Evolutionary conservation across 2,888 invertebrate genomes (phyloP).

Genomic region (Drepanosiphum platanoidis): DNA sequence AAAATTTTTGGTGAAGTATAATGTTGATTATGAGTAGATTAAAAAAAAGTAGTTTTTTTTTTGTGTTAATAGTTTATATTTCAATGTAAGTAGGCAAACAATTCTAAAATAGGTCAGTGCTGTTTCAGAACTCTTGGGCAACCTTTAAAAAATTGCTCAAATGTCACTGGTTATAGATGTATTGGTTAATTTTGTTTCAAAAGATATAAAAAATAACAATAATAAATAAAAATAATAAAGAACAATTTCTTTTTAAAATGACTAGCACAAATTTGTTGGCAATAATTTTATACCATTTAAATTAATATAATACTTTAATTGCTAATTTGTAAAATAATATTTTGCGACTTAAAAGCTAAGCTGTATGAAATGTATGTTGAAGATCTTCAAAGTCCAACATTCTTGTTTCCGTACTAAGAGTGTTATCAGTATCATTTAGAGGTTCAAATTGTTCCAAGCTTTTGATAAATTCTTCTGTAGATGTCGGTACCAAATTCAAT

Average conservation of each 20-base stretch:
- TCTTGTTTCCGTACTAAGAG: conserved; percentile 53
- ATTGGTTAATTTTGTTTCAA: not conserved
- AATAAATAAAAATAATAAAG: not conserved
- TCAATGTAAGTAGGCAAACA: too few species aligned
- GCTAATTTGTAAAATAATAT: not conserved
- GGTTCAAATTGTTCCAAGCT: conserved; percentile 60
- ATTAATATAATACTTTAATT: too few species aligned
- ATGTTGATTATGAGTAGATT: too few species aligned
- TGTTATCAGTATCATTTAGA: conserved; percentile 32
- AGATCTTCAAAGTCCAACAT: conserved; percentile 60
- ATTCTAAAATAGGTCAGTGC: too few species aligned
- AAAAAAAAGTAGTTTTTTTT: too few species aligned
- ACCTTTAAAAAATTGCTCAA: too few species aligned
- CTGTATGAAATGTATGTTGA: conserved; percentile 50
- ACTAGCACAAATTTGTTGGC: not conserved
- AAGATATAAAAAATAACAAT: not conserved
- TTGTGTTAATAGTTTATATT: too few species aligned
- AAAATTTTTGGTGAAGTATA: too few species aligned
- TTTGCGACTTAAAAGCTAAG: not conserved
- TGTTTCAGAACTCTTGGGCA: too few species aligned
- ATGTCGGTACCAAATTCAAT: conserved; percentile 45
- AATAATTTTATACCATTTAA: too few species aligned
- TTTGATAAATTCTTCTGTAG: conserved; percentile 57
- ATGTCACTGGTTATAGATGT: too few species aligned
- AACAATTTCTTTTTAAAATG: not conserved